phyloP scores from a whole-genome alignment of 2,888 invertebrate genomes.

The Tetanocera ferruginea region DNA sequence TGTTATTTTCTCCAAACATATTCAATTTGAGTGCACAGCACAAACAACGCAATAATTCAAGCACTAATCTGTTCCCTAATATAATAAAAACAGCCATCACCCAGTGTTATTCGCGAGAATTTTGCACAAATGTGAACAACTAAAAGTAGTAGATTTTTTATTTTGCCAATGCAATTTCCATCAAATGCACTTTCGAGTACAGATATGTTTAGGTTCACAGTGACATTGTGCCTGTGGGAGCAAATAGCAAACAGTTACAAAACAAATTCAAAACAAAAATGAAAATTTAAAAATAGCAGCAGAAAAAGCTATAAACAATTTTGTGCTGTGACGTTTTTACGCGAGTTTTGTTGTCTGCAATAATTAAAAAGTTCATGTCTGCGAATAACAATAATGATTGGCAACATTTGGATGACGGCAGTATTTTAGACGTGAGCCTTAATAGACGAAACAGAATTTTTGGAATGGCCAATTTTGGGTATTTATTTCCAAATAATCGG shows the following conservation, averaged over 20 bases:
- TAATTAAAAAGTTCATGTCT: no score
- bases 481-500: no score
- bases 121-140: neutral
- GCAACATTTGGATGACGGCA: no score
- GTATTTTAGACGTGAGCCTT: no score
- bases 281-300: neutral
- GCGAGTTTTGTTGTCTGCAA: no score
- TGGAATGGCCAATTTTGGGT: no score
- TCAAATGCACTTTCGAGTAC: slow-evolving; percentile 22
- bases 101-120: neutral
- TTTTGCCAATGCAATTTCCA: slow-evolving; percentile 2
- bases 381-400: no score
- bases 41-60: neutral
- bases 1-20: neutral
- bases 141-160: neutral
- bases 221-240: neutral
- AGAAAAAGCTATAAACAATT: neutral
- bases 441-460: no score
- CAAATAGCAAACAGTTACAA: neutral
- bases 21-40: neutral
- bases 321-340: no score
- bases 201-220: slow-evolving; percentile 9
- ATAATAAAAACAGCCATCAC: slow-evolving; percentile 6
- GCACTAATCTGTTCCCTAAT: slow-evolving; percentile 1
- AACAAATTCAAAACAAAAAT: neutral